A percentile compares a stretch with the other conserved stretches of the same genome.
These are phyloP conservation scores for Enoplosus armatus DNA, from an alignment of 2,797 vertebrate species.

Conservation along the genomic window DNA sequence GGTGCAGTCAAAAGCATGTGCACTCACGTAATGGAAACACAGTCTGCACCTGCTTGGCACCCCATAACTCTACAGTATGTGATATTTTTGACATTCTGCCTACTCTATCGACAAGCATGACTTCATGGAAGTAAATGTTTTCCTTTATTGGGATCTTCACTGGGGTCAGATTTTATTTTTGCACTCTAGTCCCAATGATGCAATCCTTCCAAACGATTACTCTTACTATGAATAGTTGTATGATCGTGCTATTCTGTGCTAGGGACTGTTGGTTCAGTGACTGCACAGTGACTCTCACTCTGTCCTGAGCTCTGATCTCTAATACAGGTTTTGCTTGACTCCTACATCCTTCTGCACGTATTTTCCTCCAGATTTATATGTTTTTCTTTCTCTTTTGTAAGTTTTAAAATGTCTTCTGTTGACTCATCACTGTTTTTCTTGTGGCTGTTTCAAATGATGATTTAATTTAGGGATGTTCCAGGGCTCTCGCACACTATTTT, in stretches of 20 bases:
- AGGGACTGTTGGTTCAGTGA: slow-evolving; percentile 7
- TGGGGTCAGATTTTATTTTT: neutral
- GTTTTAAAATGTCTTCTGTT: no score
- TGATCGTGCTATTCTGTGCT: neutral
- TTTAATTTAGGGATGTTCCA: no score
- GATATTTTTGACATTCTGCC: neutral
- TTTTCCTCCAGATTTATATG: no score
- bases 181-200: slow-evolving; percentile 16
- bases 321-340: no score
- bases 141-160: neutral
- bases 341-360: no score
- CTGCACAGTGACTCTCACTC: neutral
- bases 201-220: slow-evolving; percentile 22
- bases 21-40: neutral
- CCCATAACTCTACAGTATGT: neutral
- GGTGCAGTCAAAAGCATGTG: slow-evolving; percentile 26
- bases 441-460: no score
- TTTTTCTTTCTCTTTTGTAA: no score
- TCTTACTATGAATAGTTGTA: slow-evolving; percentile 1
- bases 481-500: no score
- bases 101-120: neutral
- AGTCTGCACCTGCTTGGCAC: neutral
- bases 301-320: no score
- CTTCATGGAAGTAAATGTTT: neutral
- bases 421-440: no score